Conservation (phyloP, 2,888 invertebrate genomes). For the Sarcophaga variegata region DNA sequence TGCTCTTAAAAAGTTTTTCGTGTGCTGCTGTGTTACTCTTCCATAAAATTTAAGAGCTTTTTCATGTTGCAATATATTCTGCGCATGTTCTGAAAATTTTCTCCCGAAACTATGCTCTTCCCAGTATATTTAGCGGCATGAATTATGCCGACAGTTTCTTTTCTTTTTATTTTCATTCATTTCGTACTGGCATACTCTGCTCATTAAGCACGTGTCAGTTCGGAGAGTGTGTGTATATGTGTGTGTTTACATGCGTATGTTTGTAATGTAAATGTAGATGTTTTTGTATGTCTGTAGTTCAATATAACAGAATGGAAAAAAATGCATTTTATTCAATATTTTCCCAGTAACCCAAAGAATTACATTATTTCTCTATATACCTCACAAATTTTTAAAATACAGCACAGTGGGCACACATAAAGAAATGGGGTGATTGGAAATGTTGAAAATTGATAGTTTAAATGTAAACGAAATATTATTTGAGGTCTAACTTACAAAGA, state of each 20-base stretch:
- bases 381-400: neutral
- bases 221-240: conserved; percentile 1
- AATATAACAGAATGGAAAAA: conserved; percentile 27
- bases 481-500: no score
- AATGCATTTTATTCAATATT: conserved; percentile 37
- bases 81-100: neutral
- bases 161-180: neutral
- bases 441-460: no score
- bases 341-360: conserved; percentile 59
- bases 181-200: neutral
- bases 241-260: neutral
- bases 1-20: neutral
- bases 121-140: conserved; percentile 51
- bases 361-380: conserved; percentile 8
- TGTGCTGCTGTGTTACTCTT: neutral
- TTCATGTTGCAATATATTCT: neutral
- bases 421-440: neutral
- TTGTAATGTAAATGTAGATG: neutral
- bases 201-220: conserved; percentile 46
- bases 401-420: neutral
- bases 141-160: neutral
- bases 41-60: conserved; percentile 13
- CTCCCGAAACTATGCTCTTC: conserved; percentile 1
- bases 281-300: conserved; percentile 22
- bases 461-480: no score